Evolutionary conservation across 2,888 invertebrate species (phyloP).

Genomic region (Tortricodes alternella): DNA sequence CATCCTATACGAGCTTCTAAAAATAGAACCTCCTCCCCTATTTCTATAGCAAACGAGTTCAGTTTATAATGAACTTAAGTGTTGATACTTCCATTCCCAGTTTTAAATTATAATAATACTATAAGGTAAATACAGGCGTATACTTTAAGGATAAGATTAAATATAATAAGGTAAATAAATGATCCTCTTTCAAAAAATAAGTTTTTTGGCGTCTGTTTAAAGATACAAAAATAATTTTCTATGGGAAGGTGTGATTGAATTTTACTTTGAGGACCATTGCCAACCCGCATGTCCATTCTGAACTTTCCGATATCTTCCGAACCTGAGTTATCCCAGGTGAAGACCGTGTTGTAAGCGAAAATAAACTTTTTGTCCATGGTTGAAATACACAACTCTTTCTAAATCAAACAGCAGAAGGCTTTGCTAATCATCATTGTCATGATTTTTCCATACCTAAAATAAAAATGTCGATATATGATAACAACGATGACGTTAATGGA

Average conservation of each 20-base stretch:
- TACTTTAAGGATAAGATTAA: too few species aligned
- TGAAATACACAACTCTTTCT: background rate
- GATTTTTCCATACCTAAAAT: background rate
- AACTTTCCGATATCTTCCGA: background rate
- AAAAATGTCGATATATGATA: too few species aligned
- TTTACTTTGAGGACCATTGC: background rate
- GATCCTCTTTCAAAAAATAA: too few species aligned
- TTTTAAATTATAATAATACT: too few species aligned
- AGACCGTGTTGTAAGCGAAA: constrained; percentile 3
- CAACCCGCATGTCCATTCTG: constrained; percentile 4
- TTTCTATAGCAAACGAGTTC: background rate
- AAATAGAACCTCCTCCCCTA: constrained; percentile 41
- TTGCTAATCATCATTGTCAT: too few species aligned
- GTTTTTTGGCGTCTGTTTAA: too few species aligned
- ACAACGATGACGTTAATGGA: too few species aligned
- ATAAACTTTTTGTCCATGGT: constrained; percentile 1
- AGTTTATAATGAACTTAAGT: too few species aligned
- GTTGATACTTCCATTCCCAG: too few species aligned
- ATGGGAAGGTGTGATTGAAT: background rate
- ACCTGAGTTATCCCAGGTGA: constrained; percentile 14
- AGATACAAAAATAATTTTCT: background rate
- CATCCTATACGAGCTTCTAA: constrained; percentile 42
- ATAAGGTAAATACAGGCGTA: too few species aligned
- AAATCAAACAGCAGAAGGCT: too few species aligned
- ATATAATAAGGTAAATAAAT: too few species aligned